Evolutionary conservation across 2,797 vertebrate genomes (phyloP), one percentile per base, ranked within the genome.

Genomic region (Kryptopterus vitreolus): DNA sequence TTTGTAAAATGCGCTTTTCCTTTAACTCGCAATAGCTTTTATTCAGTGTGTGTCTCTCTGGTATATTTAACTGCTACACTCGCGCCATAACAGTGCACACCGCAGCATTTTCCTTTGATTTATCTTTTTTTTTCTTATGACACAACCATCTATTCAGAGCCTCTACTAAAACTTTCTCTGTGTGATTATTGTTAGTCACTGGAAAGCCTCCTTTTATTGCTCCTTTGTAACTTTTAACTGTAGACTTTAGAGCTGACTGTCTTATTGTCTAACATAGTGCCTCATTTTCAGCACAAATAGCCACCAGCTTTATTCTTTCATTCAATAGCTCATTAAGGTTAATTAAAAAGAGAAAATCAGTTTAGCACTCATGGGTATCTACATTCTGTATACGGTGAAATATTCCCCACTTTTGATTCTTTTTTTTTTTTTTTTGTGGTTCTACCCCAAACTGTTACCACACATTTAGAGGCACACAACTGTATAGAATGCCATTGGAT

Each of bases 141-240:
- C 29, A 55, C 31, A 33, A 55, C 52, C 70, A 72, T 35, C 46
- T 31, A 72, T 72, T 72, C 70, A 59, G 55, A 75, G 72, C 53
- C 43, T 58, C 72, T 18, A 12, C 53, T 38, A 46, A 58, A 59
- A 26, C 35, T 46, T 46, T 46, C 52, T 55, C 55, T 74, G 24
- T 58, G 55, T 33, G 58, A 43, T 75, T 59, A 46, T 58, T 26
- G 15, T 43, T 74, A 74, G 31, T 46, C 57, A 59, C 58, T 59
- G 57, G 38, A 33, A 46, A 13, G 52, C 50, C 55, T 72, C 29
- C 29, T 22, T 55, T 55, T 55, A 55, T 72, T 72, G 70, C 50
- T 53, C 5, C 33, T 55, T 50, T 55, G 20, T 22, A 55, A 55
- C 29, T 20, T 53, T 35, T 53, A 72, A 35, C 48, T 72, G 35